A percentile compares a stretch with the other conserved stretches of the same genome.
These are phyloP conservation scores for Charanyca ferruginea DNA, from an alignment of 2,888 invertebrate genomes.

Conservation along the genomic window DNA sequence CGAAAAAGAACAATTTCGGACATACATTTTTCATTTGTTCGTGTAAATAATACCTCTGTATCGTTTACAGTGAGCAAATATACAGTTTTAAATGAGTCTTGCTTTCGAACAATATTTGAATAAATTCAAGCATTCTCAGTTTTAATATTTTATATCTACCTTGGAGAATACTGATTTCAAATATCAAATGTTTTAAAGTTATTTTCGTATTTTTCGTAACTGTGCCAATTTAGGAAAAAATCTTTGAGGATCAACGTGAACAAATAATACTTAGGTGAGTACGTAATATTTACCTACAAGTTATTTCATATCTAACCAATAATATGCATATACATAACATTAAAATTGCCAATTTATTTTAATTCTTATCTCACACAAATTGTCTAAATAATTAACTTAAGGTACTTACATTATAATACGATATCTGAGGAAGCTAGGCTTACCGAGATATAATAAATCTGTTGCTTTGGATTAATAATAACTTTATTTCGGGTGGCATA, in stretches of 20 bases:
- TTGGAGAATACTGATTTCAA: slow-evolving; percentile 21
- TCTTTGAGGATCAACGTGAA: background rate
- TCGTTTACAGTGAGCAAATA: slow-evolving; percentile 35
- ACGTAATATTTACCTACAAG: slow-evolving; percentile 9
- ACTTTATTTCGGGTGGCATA: too few relatives aligned
- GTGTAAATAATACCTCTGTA: slow-evolving; percentile 32
- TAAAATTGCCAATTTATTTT: slow-evolving; percentile 14
- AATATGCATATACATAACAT: slow-evolving; percentile 5
- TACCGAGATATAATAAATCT: background rate
- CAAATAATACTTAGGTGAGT: background rate
- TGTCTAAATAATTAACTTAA: slow-evolving; percentile 4
- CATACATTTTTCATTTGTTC: slow-evolving; percentile 27
- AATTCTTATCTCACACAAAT: background rate
- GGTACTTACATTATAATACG: background rate
- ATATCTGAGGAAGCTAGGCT: background rate
- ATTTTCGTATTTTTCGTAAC: background rate
- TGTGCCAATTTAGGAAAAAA: slow-evolving; percentile 8
- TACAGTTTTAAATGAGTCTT: slow-evolving; percentile 20
- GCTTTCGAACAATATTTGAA: slow-evolving; percentile 23
- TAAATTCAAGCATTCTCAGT: slow-evolving; percentile 7
- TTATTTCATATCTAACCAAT: slow-evolving; percentile 12
- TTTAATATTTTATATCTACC: slow-evolving; percentile 9
- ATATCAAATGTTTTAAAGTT: background rate
- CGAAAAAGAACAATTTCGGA: slow-evolving; percentile 47
- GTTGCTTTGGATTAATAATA: too few relatives aligned